phyloP scores from a whole-genome alignment of 2,797 vertebrate genomes.

The Geotrypetes seraphini region DNA sequence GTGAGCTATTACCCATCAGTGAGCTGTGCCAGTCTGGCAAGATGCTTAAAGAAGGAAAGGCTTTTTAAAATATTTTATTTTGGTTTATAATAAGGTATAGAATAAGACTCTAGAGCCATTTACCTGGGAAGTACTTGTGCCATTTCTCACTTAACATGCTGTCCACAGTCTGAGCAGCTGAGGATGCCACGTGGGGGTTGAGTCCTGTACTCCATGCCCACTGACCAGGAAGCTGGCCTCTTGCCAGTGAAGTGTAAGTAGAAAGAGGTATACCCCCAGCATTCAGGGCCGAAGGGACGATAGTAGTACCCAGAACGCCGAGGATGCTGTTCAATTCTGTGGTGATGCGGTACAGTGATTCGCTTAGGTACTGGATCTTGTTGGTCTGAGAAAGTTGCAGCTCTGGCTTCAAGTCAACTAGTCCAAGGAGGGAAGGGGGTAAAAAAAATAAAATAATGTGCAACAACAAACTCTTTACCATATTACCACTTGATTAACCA shows the following conservation, averaged over 20 bases:
- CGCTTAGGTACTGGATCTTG: constrained; percentile 65
- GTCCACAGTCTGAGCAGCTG: constrained; percentile 38
- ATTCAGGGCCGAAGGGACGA: background rate
- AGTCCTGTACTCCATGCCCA: constrained; percentile 40
- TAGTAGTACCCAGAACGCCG: constrained; percentile 42
- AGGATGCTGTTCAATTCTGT: constrained; percentile 70
- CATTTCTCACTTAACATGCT: constrained; percentile 59
- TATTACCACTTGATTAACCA: background rate
- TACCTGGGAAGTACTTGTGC: constrained; percentile 75
- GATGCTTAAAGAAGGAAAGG: too few species aligned
- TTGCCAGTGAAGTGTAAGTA: background rate
- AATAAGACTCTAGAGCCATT: too few species aligned
- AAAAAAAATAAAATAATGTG: background rate
- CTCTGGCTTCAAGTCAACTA: constrained; percentile 8
- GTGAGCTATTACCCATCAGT: too few species aligned
- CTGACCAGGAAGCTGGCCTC: background rate
- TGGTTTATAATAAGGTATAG: too few species aligned
- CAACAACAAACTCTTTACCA: too few species aligned
- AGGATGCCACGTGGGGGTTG: background rate
- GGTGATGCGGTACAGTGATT: constrained; percentile 73
- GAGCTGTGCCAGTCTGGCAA: too few species aligned
- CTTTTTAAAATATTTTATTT: too few species aligned
- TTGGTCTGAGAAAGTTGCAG: constrained; percentile 32
- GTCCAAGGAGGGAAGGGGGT: background rate
- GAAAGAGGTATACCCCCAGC: background rate